phyloP scores from a whole-genome alignment of 2,113 vertebrate genomes.

The Callorhinus ursinus region DNA sequence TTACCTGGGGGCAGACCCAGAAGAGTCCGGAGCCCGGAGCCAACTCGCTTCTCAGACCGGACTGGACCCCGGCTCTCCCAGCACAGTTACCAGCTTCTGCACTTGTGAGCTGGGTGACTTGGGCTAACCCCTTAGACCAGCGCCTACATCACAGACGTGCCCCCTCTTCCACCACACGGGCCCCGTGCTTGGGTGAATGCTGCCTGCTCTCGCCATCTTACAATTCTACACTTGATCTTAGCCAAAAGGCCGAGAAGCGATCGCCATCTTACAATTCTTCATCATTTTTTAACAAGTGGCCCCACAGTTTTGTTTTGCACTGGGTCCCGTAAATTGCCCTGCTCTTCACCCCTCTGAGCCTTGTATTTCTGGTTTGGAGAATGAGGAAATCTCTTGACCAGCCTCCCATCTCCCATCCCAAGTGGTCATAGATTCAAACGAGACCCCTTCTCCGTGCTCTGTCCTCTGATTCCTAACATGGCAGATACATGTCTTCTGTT shows the following conservation, averaged over 20 bases:
- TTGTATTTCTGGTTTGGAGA: background rate
- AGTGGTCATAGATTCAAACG: background rate
- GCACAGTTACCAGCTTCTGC: background rate
- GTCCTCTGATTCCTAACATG: background rate
- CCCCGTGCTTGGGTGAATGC: background rate
- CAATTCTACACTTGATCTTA: background rate
- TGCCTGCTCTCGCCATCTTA: background rate
- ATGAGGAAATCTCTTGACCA: background rate
- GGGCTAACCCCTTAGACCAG: background rate
- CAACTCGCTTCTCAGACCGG: background rate
- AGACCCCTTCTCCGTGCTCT: background rate
- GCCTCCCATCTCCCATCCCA: background rate
- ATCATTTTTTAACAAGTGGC: background rate
- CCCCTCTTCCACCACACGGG: accelerated
- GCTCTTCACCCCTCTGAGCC: too few relatives aligned
- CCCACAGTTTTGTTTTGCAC: background rate
- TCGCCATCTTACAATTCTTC: background rate
- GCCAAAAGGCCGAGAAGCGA: too few relatives aligned
- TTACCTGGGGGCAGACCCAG: background rate
- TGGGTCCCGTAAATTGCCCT: background rate
- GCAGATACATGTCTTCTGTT: background rate
- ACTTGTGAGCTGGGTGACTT: background rate
- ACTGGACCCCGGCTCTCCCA: background rate
- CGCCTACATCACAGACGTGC: accelerated
- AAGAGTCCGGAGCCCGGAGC: background rate